A percentile compares a stretch with the other conserved stretches of the same genome.
These are phyloP conservation scores for Cartodere bifasciata DNA, from an alignment of 2,888 invertebrate species.

Conservation along the genomic window DNA sequence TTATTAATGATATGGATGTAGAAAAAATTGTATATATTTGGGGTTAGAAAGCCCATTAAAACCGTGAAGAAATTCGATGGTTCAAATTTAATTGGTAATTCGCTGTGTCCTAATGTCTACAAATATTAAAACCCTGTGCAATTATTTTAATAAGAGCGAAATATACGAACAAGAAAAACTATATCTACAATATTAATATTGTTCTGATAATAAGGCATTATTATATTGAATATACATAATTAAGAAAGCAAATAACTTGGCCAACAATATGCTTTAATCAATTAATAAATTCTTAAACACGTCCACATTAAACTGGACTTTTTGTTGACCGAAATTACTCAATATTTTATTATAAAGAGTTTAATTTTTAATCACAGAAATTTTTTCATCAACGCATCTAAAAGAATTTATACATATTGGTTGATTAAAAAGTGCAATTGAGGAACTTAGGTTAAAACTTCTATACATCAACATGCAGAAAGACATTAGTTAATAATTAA, in stretches of 20 bases:
- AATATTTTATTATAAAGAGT: too few species aligned
- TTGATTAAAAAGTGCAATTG: constrained; percentile 6
- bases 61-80: constrained; percentile 19
- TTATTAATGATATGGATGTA: neutral
- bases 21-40: constrained; percentile 18
- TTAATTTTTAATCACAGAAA: too few species aligned
- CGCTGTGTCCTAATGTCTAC: constrained; percentile 24
- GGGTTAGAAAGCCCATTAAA: constrained; percentile 17
- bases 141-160: constrained; percentile 20
- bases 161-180: constrained; percentile 13
- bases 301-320: neutral
- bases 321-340: constrained; percentile 2
- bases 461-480: constrained; percentile 19
- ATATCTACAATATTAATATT: constrained; percentile 18
- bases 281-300: constrained; percentile 8
- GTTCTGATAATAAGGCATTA: constrained; percentile 25
- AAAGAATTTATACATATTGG: constrained; percentile 1
- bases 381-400: constrained; percentile 9
- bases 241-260: constrained; percentile 13
- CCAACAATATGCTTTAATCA: constrained; percentile 11
- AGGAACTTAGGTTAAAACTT: constrained; percentile 10
- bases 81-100: constrained; percentile 24
- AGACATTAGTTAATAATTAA: constrained; percentile 15
- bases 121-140: constrained; percentile 29
- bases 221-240: constrained; percentile 10